phyloP scores from a whole-genome alignment of 1,140 invertebrate species.

The Drosophila punjabiensis region DNA sequence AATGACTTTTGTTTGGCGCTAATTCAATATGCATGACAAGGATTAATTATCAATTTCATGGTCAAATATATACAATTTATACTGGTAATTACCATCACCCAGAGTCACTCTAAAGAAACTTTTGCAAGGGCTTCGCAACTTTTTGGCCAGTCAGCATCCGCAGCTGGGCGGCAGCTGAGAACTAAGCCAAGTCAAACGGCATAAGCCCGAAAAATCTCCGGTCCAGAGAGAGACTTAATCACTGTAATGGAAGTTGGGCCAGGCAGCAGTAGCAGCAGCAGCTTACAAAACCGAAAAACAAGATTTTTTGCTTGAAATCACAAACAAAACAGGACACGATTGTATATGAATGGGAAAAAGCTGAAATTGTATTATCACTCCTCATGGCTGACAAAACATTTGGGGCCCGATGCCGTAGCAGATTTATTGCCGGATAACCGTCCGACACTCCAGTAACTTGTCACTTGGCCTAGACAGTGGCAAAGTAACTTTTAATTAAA shows the following conservation, averaged over 20 bases:
- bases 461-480: background rate
- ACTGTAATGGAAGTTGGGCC: slow-evolving; percentile 37
- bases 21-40: slow-evolving; percentile 31
- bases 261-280: too few species aligned
- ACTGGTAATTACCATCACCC: slow-evolving; percentile 8
- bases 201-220: slow-evolving; percentile 25
- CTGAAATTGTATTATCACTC: slow-evolving; percentile 36
- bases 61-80: slow-evolving; percentile 17
- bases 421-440: slow-evolving; percentile 17
- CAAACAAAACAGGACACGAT: slow-evolving; percentile 37
- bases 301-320: slow-evolving; percentile 54
- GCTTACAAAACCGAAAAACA: slow-evolving; percentile 23
- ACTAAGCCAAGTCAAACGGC: slow-evolving; percentile 31
- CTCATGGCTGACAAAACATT: slow-evolving; percentile 40
- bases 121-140: background rate
- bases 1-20: background rate
- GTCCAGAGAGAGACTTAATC: slow-evolving; percentile 37
- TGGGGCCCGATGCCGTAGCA: background rate
- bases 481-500: slow-evolving; percentile 46
- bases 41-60: slow-evolving; percentile 34
- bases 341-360: slow-evolving; percentile 29
- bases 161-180: background rate
- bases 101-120: background rate
- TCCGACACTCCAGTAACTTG: background rate
- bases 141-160: slow-evolving; percentile 8